Evolutionary conservation across 2,888 invertebrate genomes (phyloP), one percentile per base, ranked within the genome.

Genomic region (Cephalotes varians): DNA sequence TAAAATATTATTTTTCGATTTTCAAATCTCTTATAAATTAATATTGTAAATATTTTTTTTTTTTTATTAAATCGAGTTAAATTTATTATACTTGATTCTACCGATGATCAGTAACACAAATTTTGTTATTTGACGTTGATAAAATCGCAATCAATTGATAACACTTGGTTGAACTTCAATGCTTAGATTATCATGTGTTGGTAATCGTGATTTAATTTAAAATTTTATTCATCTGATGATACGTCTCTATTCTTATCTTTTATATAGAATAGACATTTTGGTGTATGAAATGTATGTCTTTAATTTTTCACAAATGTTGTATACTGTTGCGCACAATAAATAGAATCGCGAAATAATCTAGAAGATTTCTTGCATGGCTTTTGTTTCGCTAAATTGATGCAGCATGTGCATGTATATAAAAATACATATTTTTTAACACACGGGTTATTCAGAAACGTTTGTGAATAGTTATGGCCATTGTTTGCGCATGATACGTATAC

Each of bases 381-480:
- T 76, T 6, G 18, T 64, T 62, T 64, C n/a, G 12, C 6, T 40
- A 40, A 1, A 34, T 15, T 28, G n/a, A 72, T 18, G 58, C 21
- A 56, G n/a, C 9, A 12, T 25, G 25, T 31, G 2, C 5, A 25
- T 21, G 4, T 4, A 37, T 37, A 49, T 37, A 51, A 37, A 2
- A 18, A 37, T 12, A 40, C 9, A 12, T 67, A 21, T 21, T 67
- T 31, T 18, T 37, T 62, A 49, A 34, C 15, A 34, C 9, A 4
- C 18, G 5, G n/a, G 3, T 62, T 60, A 62, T 74, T 49, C 4
- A 28, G 37, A 34, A 12, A 62, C 1, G 15, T 31, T 4, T 49
- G 28, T 60, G 34, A 44, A 73, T 34, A 60, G 21, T 62, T 74
- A 47, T 62, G 34, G n/a, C 3, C 15, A 60, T 74, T 77, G 31